Percentiles rank a stretch among this genome's conserved stretches.
Conservation (phyloP, 2,888 invertebrate species). For the Cephus rjabovi region DNA sequence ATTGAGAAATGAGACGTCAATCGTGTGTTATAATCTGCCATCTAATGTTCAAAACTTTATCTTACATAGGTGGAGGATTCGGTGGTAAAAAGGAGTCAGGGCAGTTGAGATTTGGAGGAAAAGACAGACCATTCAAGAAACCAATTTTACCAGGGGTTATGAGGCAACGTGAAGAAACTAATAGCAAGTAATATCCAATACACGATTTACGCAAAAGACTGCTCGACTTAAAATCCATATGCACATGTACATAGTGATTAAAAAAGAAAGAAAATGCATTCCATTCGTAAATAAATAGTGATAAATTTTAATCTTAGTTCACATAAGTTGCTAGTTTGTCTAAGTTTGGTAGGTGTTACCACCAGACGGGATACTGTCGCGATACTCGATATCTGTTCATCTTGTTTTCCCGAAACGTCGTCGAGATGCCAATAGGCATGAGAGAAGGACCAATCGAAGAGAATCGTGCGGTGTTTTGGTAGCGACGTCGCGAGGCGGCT, state of each 20-base stretch:
- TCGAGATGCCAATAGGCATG: neutral
- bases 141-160: conserved; percentile 67
- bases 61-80: conserved; percentile 78
- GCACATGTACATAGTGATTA: neutral
- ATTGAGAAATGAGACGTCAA: neutral
- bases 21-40: neutral
- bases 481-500: neutral
- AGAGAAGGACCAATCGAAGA: neutral
- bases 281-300: neutral
- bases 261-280: neutral
- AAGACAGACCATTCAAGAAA: conserved; percentile 80
- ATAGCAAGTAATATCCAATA: neutral
- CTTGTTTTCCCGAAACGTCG: neutral
- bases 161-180: neutral
- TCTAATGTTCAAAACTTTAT: neutral
- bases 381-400: neutral
- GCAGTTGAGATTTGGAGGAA: conserved; percentile 87
- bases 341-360: neutral
- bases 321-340: neutral
- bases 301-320: neutral
- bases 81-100: conserved; percentile 89
- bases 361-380: neutral
- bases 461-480: neutral
- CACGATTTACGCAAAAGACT: neutral
- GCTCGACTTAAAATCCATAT: neutral